These are phyloP conservation scores for Varecia variegata DNA, from an alignment of 2,797 vertebrate genomes.

Conservation along the genomic window DNA sequence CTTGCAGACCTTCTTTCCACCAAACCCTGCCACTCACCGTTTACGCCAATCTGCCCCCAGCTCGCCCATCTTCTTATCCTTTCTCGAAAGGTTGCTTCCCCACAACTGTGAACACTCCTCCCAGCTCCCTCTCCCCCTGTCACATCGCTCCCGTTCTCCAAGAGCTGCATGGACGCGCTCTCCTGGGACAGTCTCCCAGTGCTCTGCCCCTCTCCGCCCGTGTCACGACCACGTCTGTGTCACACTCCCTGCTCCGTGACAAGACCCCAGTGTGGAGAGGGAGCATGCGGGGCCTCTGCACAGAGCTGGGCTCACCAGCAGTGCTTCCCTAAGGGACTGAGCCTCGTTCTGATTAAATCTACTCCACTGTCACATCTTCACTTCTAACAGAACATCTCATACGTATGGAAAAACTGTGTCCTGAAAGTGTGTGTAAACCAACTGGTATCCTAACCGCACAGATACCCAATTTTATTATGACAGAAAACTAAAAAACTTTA, in stretches of 20 bases:
- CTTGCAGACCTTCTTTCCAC: background rate
- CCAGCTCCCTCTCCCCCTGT: too few species aligned
- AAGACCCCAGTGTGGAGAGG: background rate
- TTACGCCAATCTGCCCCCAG: background rate
- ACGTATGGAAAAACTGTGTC: background rate
- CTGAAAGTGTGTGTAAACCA: background rate
- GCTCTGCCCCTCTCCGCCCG: background rate
- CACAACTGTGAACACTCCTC: background rate
- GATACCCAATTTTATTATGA: background rate
- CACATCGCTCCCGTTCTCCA: background rate
- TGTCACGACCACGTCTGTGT: fast-evolving
- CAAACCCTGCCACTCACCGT: background rate
- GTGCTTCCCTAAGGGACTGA: background rate
- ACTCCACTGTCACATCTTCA: background rate
- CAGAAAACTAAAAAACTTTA: background rate
- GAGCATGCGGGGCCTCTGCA: too few species aligned
- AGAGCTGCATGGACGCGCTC: background rate
- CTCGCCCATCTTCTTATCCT: too few species aligned
- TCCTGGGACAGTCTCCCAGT: fast-evolving
- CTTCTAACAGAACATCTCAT: background rate
- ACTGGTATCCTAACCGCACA: background rate
- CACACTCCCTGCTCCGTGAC: too few species aligned
- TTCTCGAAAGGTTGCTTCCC: background rate
- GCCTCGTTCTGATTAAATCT: background rate
- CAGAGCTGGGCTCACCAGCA: background rate